Evolutionary conservation across 2,797 vertebrate species (phyloP).

Genomic region (Tapirus indicus): DNA sequence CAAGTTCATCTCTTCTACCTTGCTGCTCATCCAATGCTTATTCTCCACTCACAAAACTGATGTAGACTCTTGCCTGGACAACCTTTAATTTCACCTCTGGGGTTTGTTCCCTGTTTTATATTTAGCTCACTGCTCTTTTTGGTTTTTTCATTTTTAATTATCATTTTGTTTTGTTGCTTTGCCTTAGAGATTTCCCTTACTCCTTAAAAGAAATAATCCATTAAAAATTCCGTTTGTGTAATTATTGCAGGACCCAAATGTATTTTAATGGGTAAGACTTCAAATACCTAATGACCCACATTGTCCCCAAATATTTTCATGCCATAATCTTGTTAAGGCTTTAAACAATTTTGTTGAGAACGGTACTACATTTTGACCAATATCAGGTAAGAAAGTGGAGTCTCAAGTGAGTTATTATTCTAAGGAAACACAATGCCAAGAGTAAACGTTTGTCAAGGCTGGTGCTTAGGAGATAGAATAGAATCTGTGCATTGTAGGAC

Average conservation of each 20-base stretch:
- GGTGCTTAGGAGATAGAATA: conserved; percentile 23
- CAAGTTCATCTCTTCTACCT: not conserved
- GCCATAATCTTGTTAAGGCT: not conserved
- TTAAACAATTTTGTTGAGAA: conserved; percentile 21
- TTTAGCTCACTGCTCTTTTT: not conserved
- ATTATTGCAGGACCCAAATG: not conserved
- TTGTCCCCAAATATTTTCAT: conserved; percentile 16
- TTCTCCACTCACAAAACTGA: not conserved
- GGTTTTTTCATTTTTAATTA: conserved; percentile 20
- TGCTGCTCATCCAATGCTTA: not conserved
- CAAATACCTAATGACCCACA: not conserved
- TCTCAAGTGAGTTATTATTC: conserved; percentile 43
- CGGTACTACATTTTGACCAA: conserved; percentile 14
- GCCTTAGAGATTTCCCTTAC: not conserved
- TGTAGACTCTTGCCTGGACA: not conserved
- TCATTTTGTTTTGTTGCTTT: conserved; percentile 24
- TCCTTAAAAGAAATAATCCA: not conserved
- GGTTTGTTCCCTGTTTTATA: not conserved
- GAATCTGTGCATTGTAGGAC: not conserved
- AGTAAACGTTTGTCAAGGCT: conserved; percentile 26
- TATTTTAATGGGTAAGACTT: conserved; percentile 16
- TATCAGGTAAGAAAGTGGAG: conserved; percentile 35
- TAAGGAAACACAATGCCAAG: not conserved
- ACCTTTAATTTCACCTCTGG: not conserved
- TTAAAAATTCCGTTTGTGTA: not conserved